A percentile compares a stretch with the other conserved stretches of the same genome.
phyloP scores from a whole-genome alignment of 2,888 invertebrate species.

The Lithophane semibrunnea region DNA sequence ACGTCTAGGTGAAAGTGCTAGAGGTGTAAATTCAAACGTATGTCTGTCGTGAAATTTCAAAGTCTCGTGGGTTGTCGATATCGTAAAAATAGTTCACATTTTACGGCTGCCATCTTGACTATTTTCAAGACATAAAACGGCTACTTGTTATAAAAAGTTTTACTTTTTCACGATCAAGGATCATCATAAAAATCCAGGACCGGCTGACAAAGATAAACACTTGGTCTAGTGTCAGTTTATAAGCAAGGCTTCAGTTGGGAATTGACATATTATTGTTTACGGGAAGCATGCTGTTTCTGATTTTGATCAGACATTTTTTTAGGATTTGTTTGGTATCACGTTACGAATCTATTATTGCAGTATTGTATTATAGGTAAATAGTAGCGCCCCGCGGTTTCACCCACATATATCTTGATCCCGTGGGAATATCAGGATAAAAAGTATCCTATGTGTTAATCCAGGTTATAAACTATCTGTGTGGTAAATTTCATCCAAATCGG shows the following conservation, averaged over 20 bases:
- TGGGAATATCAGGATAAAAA: too few species aligned
- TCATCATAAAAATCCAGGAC: conserved; percentile 31
- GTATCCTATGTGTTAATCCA: too few species aligned
- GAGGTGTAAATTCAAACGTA: conserved; percentile 22
- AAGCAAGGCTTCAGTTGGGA: too few species aligned
- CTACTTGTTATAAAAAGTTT: conserved; percentile 36
- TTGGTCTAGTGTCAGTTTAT: too few species aligned
- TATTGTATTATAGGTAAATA: too few species aligned
- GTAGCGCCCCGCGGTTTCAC: too few species aligned
- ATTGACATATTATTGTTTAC: neutral
- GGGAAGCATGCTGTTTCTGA: neutral
- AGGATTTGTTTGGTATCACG: neutral
- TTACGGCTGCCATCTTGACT: conserved; percentile 40
- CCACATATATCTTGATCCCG: too few species aligned
- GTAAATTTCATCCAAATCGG: too few species aligned
- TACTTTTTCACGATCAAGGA: conserved; percentile 20
- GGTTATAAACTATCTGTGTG: too few species aligned
- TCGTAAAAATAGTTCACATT: conserved; percentile 44
- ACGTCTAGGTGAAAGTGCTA: neutral
- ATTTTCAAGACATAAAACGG: conserved; percentile 38
- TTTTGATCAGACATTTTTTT: neutral
- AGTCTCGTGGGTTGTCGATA: conserved; percentile 34
- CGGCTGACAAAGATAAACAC: too few species aligned
- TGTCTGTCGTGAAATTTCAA: conserved; percentile 30
- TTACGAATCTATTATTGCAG: too few species aligned